phyloP scores from a whole-genome alignment of 2,113 vertebrate species.

The Tor tambroides region DNA sequence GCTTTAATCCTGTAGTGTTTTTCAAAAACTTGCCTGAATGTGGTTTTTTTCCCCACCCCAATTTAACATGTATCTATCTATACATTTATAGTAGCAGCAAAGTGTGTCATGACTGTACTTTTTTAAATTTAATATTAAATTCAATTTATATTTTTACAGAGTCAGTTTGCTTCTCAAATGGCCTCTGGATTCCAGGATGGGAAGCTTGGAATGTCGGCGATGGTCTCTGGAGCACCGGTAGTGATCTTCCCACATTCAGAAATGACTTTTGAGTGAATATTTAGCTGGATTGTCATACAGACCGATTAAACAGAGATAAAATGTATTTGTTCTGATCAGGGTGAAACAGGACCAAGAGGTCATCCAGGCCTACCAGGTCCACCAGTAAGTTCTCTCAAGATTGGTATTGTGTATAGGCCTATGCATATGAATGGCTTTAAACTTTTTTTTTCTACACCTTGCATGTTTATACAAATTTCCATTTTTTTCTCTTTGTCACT shows the following conservation, averaged over 20 bases:
- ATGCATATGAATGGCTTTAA: not conserved
- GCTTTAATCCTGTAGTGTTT: not conserved
- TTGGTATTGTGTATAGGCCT: not conserved
- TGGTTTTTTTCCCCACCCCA: not conserved
- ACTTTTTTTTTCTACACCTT: not conserved
- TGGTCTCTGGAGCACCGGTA: constrained; percentile 88
- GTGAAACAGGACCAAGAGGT: constrained; percentile 91
- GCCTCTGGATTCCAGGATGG: constrained; percentile 84
- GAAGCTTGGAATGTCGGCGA: constrained; percentile 79
- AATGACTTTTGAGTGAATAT: not conserved
- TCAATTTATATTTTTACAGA: constrained; percentile 61
- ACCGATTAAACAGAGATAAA: not conserved
- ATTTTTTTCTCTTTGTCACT: constrained; percentile 38
- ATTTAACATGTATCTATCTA: not conserved
- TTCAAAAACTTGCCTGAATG: not conserved
- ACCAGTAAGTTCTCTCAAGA: constrained; percentile 76
- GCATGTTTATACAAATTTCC: not conserved
- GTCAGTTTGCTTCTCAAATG: constrained; percentile 87
- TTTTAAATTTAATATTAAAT: not conserved
- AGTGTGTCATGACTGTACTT: not conserved
- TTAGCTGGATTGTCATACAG: not conserved
- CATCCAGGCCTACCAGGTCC: constrained; percentile 83
- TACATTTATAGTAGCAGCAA: not conserved
- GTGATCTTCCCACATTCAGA: constrained; percentile 56
- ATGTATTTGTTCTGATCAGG: constrained; percentile 71